These are phyloP conservation scores for Coracias cyanogaster DNA, from an alignment of 2,797 vertebrate species.

Conservation along the genomic window DNA sequence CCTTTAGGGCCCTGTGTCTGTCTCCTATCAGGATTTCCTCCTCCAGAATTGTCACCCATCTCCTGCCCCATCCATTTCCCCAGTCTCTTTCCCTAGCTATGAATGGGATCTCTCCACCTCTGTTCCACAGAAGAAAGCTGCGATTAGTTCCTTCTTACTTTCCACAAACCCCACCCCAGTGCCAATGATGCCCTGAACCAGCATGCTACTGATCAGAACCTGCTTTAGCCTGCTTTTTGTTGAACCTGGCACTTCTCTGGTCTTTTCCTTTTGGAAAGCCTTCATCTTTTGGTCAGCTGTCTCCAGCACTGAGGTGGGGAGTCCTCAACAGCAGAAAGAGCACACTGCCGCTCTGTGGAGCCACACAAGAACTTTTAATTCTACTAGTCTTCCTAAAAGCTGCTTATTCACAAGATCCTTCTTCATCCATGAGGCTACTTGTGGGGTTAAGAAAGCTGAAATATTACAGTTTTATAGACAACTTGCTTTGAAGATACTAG, in stretches of 20 bases:
- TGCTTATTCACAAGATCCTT: neutral
- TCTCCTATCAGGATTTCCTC: neutral
- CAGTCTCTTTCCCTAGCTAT: neutral
- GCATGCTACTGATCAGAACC: neutral
- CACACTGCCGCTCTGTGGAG: rapidly evolving
- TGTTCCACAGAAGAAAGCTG: neutral
- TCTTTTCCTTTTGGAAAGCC: neutral
- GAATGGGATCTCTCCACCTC: neutral
- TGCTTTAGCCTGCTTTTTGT: neutral
- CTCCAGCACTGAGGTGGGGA: rapidly evolving
- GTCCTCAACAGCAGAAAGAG: neutral
- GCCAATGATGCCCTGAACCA: rapidly evolving
- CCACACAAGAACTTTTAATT: neutral
- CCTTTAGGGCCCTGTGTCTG: neutral
- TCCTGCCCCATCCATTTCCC: neutral
- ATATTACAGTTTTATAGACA: neutral
- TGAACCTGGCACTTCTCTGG: neutral
- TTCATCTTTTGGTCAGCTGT: neutral
- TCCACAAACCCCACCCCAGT: neutral
- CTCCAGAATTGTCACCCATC: neutral
- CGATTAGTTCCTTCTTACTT: neutral
- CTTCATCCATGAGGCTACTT: neutral
- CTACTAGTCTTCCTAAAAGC: neutral
- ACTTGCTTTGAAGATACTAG: neutral
- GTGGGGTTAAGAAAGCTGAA: neutral